phyloP scores from a whole-genome alignment of 2,797 vertebrate genomes.

The Antennarius maculatus region DNA sequence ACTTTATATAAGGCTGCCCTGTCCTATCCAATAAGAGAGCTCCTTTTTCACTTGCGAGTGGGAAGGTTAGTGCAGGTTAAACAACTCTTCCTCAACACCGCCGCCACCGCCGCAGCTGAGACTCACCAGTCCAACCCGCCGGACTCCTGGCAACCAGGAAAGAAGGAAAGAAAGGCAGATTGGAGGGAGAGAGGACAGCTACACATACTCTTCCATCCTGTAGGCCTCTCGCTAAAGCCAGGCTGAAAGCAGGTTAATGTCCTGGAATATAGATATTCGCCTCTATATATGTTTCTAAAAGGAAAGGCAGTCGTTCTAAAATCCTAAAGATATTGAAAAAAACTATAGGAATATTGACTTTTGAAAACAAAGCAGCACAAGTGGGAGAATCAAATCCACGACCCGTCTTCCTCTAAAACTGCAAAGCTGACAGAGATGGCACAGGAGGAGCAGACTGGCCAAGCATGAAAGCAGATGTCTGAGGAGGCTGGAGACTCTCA shows the following conservation, averaged over 20 bases:
- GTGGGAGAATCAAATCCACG: constrained; percentile 19
- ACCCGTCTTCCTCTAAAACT: constrained; percentile 47
- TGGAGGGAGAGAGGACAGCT: constrained; percentile 25
- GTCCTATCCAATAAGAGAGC: constrained; percentile 68
- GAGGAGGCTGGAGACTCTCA: constrained; percentile 65
- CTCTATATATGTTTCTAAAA: not conserved
- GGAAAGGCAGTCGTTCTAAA: constrained; percentile 6
- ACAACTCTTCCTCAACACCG: constrained; percentile 52
- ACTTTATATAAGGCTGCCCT: constrained; percentile 78
- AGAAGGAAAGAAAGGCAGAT: constrained; percentile 47
- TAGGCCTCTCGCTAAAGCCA: not conserved
- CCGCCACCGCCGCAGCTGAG: constrained; percentile 22
- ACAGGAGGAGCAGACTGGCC: constrained; percentile 65
- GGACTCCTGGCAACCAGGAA: constrained; percentile 36
- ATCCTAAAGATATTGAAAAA: constrained; percentile 10
- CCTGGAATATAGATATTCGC: constrained; percentile 1
- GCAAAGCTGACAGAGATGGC: constrained; percentile 37
- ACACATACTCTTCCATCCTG: constrained; percentile 10
- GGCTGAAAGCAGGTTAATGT: constrained; percentile 7
- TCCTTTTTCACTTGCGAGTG: constrained; percentile 64
- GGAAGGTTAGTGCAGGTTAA: constrained; percentile 67
- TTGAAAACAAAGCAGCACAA: constrained; percentile 35
- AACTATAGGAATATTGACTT: constrained; percentile 16
- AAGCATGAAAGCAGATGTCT: constrained; percentile 82
- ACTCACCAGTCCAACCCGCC: constrained; percentile 24